Conservation (phyloP, 2,888 invertebrate species). For the Myopa testacea region DNA sequence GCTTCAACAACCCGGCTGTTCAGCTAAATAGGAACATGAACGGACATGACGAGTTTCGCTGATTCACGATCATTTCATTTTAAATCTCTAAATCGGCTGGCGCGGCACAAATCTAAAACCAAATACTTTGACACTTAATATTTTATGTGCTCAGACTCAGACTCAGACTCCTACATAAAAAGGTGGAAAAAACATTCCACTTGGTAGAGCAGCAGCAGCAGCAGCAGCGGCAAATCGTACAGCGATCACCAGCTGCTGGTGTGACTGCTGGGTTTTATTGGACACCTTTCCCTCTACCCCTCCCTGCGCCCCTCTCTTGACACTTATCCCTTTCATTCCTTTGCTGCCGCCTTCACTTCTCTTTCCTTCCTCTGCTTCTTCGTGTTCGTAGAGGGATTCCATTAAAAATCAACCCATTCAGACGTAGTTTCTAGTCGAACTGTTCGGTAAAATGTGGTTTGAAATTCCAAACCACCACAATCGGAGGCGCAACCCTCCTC, state of each 20-base stretch:
- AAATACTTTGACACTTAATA: not conserved
- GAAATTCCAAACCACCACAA: slow-evolving; percentile 37
- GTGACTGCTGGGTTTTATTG: not conserved
- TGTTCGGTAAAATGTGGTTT: slow-evolving; percentile 37
- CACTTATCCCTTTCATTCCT: not conserved
- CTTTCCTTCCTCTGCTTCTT: not conserved
- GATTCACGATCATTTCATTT: not conserved
- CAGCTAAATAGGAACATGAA: no score
- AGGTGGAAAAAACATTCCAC: not conserved
- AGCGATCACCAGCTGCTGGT: not conserved
- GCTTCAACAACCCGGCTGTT: no score
- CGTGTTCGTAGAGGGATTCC: not conserved
- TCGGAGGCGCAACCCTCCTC: not conserved
- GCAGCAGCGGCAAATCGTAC: not conserved
- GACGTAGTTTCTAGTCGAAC: slow-evolving; percentile 33
- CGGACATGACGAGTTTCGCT: not conserved
- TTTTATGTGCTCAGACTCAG: not conserved
- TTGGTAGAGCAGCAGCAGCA: not conserved
- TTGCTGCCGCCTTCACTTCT: not conserved
- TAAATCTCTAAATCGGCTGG: not conserved
- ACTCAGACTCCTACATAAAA: not conserved
- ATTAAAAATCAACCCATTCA: slow-evolving; percentile 26
- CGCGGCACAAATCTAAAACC: not conserved
- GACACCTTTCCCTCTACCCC: not conserved
- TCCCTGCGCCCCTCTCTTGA: not conserved